Conservation (phyloP, 2,113 vertebrate species). For the Chlamydotis undulata region DNA sequence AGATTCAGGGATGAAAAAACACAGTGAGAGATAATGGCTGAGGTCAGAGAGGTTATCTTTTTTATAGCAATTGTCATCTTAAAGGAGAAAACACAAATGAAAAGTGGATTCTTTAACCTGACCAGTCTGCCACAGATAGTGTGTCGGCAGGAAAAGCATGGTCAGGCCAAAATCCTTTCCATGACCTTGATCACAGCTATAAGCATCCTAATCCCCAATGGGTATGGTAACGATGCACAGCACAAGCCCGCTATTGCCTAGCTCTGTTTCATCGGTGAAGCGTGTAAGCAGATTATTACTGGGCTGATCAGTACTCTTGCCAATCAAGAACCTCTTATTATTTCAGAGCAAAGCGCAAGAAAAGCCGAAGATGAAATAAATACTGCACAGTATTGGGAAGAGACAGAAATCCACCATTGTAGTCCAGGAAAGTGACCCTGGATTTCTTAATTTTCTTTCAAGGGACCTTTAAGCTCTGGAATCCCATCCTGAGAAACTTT, state of each 20-base stretch:
- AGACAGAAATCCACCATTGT: background rate
- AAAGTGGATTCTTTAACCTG: background rate
- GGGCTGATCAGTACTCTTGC: background rate
- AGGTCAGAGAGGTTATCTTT: constrained; percentile 31
- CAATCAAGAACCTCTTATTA: background rate
- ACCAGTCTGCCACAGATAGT: background rate
- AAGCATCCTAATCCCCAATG: background rate
- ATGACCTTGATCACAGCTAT: background rate
- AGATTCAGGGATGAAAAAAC: background rate
- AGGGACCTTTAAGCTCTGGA: background rate
- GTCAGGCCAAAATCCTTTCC: constrained; percentile 14
- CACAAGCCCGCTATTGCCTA: background rate
- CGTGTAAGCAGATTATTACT: constrained; percentile 15
- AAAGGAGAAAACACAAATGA: constrained; percentile 10
- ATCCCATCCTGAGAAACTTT: background rate
- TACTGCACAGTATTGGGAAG: background rate
- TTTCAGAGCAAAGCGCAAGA: background rate
- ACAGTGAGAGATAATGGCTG: background rate
- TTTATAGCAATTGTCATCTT: background rate
- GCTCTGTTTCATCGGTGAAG: constrained; percentile 2
- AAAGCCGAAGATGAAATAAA: constrained; percentile 4
- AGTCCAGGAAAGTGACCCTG: background rate
- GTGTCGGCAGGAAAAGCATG: background rate
- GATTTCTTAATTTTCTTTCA: background rate
- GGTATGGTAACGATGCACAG: background rate